A percentile compares a stretch with the other conserved stretches of the same genome.
phyloP scores from a whole-genome alignment of 2,888 invertebrate genomes.

The Athalia cordata region DNA sequence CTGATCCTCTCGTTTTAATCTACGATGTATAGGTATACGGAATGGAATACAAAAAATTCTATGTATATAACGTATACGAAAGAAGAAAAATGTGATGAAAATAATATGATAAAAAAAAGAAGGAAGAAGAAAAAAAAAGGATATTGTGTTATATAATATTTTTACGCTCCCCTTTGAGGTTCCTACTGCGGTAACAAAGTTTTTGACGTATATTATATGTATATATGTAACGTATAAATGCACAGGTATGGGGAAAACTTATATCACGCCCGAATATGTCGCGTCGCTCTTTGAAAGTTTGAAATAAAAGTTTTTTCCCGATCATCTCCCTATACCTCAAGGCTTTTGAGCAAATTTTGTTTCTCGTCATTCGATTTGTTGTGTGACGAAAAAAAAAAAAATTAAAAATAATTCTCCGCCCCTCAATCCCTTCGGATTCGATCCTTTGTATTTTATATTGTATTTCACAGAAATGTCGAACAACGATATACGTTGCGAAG shows the following conservation, averaged over 20 bases:
- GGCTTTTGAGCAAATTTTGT: neutral
- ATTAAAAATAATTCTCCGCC: too few species aligned
- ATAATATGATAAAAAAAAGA: neutral
- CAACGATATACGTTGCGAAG: too few species aligned
- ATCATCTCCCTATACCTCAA: neutral
- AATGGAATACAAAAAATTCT: too few species aligned
- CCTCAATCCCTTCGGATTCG: too few species aligned
- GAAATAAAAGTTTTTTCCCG: conserved; percentile 19
- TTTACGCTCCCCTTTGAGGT: too few species aligned
- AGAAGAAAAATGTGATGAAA: neutral
- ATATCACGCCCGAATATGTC: conserved; percentile 8
- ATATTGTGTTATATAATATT: neutral
- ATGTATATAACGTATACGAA: neutral
- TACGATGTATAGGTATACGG: too few species aligned
- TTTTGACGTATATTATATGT: neutral
- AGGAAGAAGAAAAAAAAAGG: neutral
- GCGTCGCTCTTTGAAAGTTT: conserved; percentile 28
- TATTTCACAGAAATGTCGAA: too few species aligned
- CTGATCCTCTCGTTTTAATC: too few species aligned
- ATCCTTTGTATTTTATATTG: too few species aligned
- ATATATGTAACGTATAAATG: neutral
- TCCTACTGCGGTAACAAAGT: neutral
- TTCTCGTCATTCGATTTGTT: neutral
- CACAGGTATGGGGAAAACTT: conserved; percentile 4
- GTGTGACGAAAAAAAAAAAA: neutral